phyloP scores from a whole-genome alignment of 2,797 vertebrate species.

The Psittacula derbiana region DNA sequence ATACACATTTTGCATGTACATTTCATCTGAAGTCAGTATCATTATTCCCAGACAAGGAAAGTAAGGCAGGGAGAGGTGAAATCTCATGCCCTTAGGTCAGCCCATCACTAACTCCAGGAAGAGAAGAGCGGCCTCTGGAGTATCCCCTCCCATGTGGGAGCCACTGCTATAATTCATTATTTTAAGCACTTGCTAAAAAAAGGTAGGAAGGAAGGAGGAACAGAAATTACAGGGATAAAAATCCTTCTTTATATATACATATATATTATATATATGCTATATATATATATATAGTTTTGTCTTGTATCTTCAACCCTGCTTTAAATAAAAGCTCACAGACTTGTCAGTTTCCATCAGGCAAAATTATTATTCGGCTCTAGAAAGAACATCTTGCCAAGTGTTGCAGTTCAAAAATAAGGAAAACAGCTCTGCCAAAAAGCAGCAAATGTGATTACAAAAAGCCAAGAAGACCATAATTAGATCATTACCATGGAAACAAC shows the following conservation, averaged over 20 bases:
- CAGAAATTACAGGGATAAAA: constrained; percentile 53
- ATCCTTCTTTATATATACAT: constrained; percentile 30
- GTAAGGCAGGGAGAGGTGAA: not conserved
- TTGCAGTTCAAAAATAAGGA: constrained; percentile 80
- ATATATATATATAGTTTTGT: constrained; percentile 23
- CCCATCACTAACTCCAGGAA: not conserved
- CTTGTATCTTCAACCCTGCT: constrained; percentile 30
- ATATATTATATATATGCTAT: constrained; percentile 3
- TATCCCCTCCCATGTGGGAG: not conserved
- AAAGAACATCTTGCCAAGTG: constrained; percentile 78
- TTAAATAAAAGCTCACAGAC: constrained; percentile 68
- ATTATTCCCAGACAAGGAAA: not conserved
- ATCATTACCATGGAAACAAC: constrained; percentile 86
- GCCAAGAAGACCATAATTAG: constrained; percentile 83
- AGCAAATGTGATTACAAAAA: constrained; percentile 83
- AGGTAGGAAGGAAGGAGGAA: constrained; percentile 26
- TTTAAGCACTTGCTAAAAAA: not conserved
- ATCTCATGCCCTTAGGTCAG: not conserved
- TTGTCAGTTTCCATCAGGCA: constrained; percentile 61
- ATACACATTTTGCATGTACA: not conserved
- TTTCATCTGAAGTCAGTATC: not conserved
- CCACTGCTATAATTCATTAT: not conserved
- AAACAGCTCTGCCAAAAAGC: constrained; percentile 79
- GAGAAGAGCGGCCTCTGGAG: not conserved
- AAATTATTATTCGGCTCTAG: constrained; percentile 77